phyloP scores from a whole-genome alignment of 2,113 vertebrate species.

The Urocitellus parryii region DNA sequence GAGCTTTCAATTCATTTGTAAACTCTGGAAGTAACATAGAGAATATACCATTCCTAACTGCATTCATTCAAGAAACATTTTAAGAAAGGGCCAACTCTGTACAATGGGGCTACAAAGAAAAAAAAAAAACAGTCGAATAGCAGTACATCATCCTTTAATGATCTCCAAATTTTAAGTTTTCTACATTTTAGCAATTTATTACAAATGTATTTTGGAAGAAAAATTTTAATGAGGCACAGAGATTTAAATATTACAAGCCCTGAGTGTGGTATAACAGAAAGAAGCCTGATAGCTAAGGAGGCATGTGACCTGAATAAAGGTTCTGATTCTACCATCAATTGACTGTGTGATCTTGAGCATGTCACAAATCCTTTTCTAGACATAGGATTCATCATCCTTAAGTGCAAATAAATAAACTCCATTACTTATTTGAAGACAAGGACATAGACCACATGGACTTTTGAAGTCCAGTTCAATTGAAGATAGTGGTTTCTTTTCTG shows the following conservation, averaged over 20 bases:
- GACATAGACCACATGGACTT: background rate
- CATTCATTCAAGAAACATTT: conserved; percentile 1
- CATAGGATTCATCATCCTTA: background rate
- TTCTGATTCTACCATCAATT: background rate
- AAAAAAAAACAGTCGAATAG: background rate
- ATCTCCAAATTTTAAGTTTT: background rate
- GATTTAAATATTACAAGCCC: background rate
- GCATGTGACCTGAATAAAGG: background rate
- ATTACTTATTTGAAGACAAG: background rate
- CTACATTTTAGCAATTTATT: background rate
- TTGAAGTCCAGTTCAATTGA: background rate
- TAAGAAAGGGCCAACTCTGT: background rate
- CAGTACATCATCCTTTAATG: background rate
- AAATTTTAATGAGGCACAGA: background rate
- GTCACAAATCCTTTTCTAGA: background rate
- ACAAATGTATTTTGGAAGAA: background rate
- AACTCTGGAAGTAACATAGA: background rate
- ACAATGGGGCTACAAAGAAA: background rate
- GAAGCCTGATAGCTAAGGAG: background rate
- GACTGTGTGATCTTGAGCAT: background rate
- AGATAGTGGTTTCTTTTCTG: background rate
- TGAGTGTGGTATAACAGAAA: background rate
- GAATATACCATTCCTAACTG: background rate
- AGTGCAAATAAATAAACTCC: background rate
- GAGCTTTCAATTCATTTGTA: background rate